A percentile compares a stretch with the other conserved stretches of the same genome.
Conservation (phyloP, 2,888 invertebrate species). For the Lepidocyrtinus sp. region DNA sequence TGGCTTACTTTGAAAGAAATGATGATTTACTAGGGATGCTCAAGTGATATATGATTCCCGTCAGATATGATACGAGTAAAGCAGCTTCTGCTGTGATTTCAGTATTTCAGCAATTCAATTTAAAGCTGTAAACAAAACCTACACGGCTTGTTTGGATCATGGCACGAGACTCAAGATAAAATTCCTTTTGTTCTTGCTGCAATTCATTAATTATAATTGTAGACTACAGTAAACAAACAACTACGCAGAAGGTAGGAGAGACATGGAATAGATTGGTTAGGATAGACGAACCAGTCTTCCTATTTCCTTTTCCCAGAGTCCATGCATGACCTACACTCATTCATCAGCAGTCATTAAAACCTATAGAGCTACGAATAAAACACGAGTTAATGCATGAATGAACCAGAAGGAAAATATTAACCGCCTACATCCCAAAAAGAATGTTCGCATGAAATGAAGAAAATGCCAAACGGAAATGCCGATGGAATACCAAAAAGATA, state of each 20-base stretch:
- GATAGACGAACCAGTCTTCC: conserved; percentile 32
- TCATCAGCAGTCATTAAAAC: neutral
- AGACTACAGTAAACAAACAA: conserved; percentile 18
- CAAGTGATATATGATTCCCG: conserved; percentile 18
- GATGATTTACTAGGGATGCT: conserved; percentile 15
- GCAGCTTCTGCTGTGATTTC: conserved; percentile 3
- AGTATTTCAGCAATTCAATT: too few species aligned
- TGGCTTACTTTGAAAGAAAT: conserved; percentile 11
- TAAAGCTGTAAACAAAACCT: too few species aligned
- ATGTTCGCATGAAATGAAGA: neutral
- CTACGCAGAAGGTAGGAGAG: neutral
- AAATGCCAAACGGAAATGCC: conserved; percentile 12
- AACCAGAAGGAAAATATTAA: conserved; percentile 15
- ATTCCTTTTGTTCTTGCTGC: neutral
- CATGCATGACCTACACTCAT: conserved; percentile 40
- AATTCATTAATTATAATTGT: conserved; percentile 25
- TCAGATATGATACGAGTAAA: neutral
- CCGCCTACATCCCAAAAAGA: conserved; percentile 8
- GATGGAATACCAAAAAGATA: conserved; percentile 8
- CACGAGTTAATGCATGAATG: conserved; percentile 8
- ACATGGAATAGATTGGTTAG: neutral
- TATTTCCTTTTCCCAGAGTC: conserved; percentile 17
- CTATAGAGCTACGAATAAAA: neutral
- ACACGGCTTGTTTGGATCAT: neutral
- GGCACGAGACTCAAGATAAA: neutral